phyloP scores from a whole-genome alignment of 2,888 invertebrate species.

The Sepioteuthis lessoniana region DNA sequence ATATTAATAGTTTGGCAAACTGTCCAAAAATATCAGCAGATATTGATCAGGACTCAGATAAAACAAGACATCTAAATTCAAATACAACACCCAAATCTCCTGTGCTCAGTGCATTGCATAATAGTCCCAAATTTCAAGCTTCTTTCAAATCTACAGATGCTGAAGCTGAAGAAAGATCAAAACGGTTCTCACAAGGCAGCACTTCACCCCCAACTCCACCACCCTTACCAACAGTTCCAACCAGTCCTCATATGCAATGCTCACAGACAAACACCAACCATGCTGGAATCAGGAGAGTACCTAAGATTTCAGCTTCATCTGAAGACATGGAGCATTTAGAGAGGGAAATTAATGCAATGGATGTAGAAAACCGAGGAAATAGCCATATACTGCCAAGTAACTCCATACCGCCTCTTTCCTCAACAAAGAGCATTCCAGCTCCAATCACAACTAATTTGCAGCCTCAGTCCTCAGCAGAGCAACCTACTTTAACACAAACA shows the following conservation, averaged over 20 bases:
- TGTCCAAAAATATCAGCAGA: conserved; percentile 50
- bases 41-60: conserved; percentile 48
- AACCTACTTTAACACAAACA: no score
- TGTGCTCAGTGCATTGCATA: conserved; percentile 61
- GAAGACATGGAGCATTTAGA: conserved; percentile 59
- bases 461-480: background rate
- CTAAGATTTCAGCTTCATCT: conserved; percentile 61
- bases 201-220: conserved; percentile 54
- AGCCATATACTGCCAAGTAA: conserved; percentile 52
- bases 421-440: conserved; percentile 54
- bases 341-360: conserved; percentile 48
- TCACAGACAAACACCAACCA: conserved; percentile 56
- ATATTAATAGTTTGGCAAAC: conserved; percentile 45
- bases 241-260: conserved; percentile 52
- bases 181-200: conserved; percentile 53
- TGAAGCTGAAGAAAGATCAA: conserved; percentile 64
- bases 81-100: conserved; percentile 56
- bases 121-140: conserved; percentile 62
- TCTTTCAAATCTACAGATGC: conserved; percentile 61
- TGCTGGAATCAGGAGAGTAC: conserved; percentile 61
- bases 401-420: conserved; percentile 52
- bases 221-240: conserved; percentile 58
- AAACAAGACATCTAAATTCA: background rate
- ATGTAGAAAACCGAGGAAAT: conserved; percentile 46
- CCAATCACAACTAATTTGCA: background rate